Evolutionary conservation across 2,888 invertebrate genomes (phyloP).

Genomic region (Shargacucullia verbasci): DNA sequence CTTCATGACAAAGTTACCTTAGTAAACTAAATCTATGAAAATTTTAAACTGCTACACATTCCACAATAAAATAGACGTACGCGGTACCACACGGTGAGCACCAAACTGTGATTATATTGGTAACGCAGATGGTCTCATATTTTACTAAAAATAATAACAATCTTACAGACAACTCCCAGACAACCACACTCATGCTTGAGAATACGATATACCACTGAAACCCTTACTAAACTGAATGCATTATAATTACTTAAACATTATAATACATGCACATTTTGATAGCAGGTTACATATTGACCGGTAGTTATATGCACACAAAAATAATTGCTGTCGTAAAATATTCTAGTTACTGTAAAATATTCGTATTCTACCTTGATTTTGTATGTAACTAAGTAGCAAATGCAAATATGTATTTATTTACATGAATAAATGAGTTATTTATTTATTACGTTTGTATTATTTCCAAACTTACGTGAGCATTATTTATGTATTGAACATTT

Average conservation of each 20-base stretch:
- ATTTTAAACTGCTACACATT: slow-evolving; percentile 21
- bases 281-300: slow-evolving; percentile 19
- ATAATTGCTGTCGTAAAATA: slow-evolving; percentile 25
- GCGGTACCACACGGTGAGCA: slow-evolving; percentile 18
- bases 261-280: slow-evolving; percentile 29
- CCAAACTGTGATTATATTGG: slow-evolving; percentile 3
- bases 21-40: slow-evolving; percentile 41
- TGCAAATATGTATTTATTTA: slow-evolving; percentile 35
- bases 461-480: slow-evolving; percentile 44
- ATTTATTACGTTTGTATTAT: slow-evolving; percentile 34
- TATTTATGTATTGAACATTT: slow-evolving; percentile 27
- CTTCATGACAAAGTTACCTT: slow-evolving; percentile 47
- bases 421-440: slow-evolving; percentile 41
- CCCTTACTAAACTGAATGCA: slow-evolving; percentile 17
- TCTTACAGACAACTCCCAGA: slow-evolving; percentile 25
- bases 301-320: slow-evolving; percentile 34
- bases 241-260: slow-evolving; percentile 29
- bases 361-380: slow-evolving; percentile 21
- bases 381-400: slow-evolving; percentile 34
- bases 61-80: slow-evolving; percentile 8
- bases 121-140: slow-evolving; percentile 19
- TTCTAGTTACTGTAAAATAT: slow-evolving; percentile 34
- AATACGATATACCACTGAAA: slow-evolving; percentile 28
- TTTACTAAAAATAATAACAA: slow-evolving; percentile 15
- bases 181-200: slow-evolving; percentile 16